Percentiles rank a stretch among this genome's conserved stretches.
phyloP scores from a whole-genome alignment of 2,888 invertebrate genomes.

The Brachycybe producta region DNA sequence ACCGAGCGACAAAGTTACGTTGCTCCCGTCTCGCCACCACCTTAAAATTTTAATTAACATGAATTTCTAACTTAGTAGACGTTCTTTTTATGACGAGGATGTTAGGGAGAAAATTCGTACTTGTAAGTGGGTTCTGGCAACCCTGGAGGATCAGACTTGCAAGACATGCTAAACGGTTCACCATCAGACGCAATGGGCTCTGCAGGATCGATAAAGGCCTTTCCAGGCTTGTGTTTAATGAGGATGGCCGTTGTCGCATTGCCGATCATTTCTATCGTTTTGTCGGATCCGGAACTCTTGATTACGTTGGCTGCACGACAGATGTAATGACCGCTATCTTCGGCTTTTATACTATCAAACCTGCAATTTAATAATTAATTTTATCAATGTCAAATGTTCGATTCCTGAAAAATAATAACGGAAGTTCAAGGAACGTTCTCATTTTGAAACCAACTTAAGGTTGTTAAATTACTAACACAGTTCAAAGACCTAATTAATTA shows the following conservation, averaged over 20 bases:
- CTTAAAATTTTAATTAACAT: conserved; percentile 18
- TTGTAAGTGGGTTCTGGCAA: conserved; percentile 75
- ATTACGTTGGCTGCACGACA: conserved; percentile 78
- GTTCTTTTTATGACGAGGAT: background rate
- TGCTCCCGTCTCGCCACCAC: conserved; percentile 65
- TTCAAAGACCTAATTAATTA: too few relatives aligned
- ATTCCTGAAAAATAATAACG: background rate
- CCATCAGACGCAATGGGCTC: conserved; percentile 65
- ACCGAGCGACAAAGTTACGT: conserved; percentile 57
- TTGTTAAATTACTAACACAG: too few relatives aligned
- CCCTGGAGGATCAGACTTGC: conserved; percentile 76
- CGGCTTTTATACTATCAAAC: conserved; percentile 61
- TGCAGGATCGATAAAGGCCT: conserved; percentile 59
- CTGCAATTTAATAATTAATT: conserved; percentile 8
- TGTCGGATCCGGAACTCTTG: conserved; percentile 52
- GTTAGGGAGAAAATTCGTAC: conserved; percentile 1
- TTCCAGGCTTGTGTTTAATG: conserved; percentile 74
- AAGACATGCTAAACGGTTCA: conserved; percentile 30
- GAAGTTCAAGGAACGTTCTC: too few relatives aligned
- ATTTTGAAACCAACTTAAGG: too few relatives aligned
- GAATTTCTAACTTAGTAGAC: background rate
- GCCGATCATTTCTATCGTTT: conserved; percentile 54
- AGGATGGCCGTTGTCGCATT: conserved; percentile 68
- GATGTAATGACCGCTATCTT: conserved; percentile 75
- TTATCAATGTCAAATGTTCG: background rate